Conservation (phyloP, 2,797 vertebrate species). For the Poecile montanus region DNA sequence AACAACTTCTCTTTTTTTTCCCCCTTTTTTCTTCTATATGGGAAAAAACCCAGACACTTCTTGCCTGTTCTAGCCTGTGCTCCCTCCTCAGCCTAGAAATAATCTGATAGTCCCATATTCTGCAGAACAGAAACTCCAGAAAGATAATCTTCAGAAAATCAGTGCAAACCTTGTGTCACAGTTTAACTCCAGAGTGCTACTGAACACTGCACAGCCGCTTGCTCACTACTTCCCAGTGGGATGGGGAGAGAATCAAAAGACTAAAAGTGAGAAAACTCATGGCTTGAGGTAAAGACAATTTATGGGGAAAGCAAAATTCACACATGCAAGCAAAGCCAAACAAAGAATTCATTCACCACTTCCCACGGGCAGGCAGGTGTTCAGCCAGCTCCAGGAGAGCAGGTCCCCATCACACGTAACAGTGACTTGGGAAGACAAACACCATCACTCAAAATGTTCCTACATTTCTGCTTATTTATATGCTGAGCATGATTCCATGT, state of each 20-base stretch:
- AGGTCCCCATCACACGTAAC: not conserved
- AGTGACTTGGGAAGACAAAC: not conserved
- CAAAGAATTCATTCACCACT: not conserved
- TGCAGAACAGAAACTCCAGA: not conserved
- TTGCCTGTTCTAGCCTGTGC: not conserved
- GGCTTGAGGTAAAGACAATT: not conserved
- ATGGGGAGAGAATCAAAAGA: not conserved
- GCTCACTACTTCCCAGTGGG: not conserved
- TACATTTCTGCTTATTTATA: not conserved
- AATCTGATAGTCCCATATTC: not conserved
- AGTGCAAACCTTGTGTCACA: not conserved
- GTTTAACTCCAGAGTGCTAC: not conserved
- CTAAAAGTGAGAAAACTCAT: not conserved
- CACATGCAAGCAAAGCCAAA: not conserved
- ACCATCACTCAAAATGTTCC: not conserved
- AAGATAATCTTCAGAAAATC: not conserved
- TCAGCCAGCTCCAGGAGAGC: not conserved
- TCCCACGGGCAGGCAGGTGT: not conserved
- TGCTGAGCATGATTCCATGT: not conserved
- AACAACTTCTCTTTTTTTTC: not conserved
- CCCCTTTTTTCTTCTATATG: accelerated
- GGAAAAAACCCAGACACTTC: not conserved
- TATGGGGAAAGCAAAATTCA: not conserved
- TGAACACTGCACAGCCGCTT: accelerated
- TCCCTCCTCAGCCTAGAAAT: not conserved